Evolutionary conservation across 2,113 vertebrate genomes (phyloP).

Genomic region (Leptobrachium ailaonicum): DNA sequence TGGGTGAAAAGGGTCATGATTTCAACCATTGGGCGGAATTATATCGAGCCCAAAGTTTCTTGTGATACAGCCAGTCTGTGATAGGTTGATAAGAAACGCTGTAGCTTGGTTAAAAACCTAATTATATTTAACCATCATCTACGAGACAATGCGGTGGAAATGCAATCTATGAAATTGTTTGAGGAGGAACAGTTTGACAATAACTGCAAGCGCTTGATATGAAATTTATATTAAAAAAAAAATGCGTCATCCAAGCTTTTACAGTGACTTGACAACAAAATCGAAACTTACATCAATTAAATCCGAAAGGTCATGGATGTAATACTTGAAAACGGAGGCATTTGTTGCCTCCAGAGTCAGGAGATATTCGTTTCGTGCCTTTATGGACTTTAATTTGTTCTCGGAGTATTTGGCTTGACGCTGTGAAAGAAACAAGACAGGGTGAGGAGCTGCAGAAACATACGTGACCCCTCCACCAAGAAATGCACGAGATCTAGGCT

Average conservation of each 20-base stretch:
- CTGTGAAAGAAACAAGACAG: constrained; percentile 67
- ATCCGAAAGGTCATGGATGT: constrained; percentile 96
- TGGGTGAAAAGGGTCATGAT: too few species aligned
- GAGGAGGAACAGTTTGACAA: background rate
- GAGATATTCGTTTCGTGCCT: constrained; percentile 95
- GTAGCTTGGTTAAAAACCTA: background rate
- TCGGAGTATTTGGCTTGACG: constrained; percentile 98
- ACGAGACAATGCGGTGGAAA: background rate
- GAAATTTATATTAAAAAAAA: background rate
- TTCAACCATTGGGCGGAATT: too few species aligned
- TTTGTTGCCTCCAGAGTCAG: constrained; percentile 96
- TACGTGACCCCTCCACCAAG: background rate
- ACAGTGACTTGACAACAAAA: background rate
- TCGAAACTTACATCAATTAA: constrained; percentile 92
- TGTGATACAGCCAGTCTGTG: background rate
- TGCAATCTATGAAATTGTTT: background rate
- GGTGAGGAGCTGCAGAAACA: background rate
- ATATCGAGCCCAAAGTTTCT: background rate
- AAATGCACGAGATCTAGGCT: background rate
- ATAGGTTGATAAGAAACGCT: background rate
- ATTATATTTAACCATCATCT: background rate
- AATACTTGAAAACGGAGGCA: constrained; percentile 97
- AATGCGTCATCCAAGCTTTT: background rate
- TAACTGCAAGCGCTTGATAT: background rate
- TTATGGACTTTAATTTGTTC: constrained; percentile 98